Evolutionary conservation across 2,888 invertebrate species (phyloP).

Genomic region (Ferrisia virgata): DNA sequence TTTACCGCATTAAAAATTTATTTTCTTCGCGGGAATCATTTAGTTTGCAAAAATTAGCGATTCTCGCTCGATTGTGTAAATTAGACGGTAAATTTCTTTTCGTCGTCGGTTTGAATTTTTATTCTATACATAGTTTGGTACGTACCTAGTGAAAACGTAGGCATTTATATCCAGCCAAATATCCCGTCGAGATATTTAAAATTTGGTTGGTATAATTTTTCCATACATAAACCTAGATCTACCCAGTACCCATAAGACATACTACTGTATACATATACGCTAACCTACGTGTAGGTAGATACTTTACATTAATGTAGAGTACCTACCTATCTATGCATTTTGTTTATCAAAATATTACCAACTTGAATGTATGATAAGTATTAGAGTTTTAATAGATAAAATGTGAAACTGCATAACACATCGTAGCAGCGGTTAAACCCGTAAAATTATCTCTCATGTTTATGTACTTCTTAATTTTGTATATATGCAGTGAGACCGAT

Average conservation of each 20-base stretch:
- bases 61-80: background rate
- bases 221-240: no score
- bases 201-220: background rate
- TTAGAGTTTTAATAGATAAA: conserved; percentile 1
- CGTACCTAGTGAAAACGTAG: no score
- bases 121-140: background rate
- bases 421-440: background rate
- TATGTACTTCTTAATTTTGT: conserved; percentile 17
- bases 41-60: background rate
- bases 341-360: background rate
- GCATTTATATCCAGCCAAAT: background rate
- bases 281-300: no score
- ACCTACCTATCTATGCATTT: no score
- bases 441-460: conserved; percentile 5
- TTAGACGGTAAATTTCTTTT: background rate
- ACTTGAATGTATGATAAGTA: background rate
- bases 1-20: background rate
- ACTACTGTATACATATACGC: no score
- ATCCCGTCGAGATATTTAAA: background rate
- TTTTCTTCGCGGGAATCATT: background rate
- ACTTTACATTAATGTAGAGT: background rate
- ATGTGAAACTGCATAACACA: background rate
- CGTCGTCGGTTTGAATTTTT: background rate
- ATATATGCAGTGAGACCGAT: background rate
- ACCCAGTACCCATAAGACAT: no score